Evolutionary conservation across 2,888 invertebrate genomes (phyloP).

Genomic region (Nymphalis urticae): DNA sequence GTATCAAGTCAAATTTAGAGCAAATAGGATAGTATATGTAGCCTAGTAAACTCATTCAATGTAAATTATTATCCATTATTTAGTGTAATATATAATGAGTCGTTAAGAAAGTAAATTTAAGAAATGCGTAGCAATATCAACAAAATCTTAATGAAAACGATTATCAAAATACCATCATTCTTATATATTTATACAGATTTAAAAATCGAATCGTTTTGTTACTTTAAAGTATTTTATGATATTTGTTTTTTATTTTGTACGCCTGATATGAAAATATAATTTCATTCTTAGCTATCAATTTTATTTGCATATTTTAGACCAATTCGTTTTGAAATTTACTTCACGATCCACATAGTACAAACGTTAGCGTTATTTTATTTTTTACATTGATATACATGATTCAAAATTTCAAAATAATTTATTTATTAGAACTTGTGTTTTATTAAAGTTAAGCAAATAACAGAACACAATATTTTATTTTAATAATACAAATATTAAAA

Average conservation of each 20-base stretch:
- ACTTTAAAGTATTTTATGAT: too few species aligned
- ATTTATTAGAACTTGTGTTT: too few species aligned
- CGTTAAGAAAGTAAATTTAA: background rate
- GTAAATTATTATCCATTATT: background rate
- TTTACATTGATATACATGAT: too few species aligned
- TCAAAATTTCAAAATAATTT: too few species aligned
- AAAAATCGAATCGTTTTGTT: background rate
- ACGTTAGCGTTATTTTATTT: too few species aligned
- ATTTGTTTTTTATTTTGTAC: background rate
- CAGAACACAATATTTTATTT: too few species aligned
- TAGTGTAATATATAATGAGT: too few species aligned
- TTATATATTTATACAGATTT: background rate
- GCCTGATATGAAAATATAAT: constrained; percentile 1
- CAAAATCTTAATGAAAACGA: background rate
- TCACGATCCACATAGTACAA: background rate
- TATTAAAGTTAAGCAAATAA: too few species aligned
- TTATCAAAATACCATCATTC: background rate
- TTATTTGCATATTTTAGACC: background rate
- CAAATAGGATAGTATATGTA: background rate
- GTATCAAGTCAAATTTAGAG: background rate
- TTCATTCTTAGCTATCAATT: constrained; percentile 5
- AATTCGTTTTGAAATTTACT: background rate
- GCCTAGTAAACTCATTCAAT: background rate
- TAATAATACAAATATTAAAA: too few species aligned
- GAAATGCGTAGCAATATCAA: constrained; percentile 3